phyloP scores from a whole-genome alignment of 2,888 invertebrate species.

The Phengaris alcon region DNA sequence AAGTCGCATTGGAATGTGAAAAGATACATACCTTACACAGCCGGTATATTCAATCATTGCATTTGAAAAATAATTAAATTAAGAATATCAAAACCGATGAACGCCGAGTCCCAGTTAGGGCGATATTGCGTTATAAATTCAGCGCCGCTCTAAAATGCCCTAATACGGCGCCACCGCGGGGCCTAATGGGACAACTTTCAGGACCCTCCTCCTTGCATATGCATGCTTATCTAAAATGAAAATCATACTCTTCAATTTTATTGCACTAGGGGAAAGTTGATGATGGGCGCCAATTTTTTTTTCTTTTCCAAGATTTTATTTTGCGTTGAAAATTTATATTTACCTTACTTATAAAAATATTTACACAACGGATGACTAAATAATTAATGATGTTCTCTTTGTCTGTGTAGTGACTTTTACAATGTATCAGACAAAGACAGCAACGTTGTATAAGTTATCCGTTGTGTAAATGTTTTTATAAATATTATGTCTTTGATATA shows the following conservation, averaged over 20 bases:
- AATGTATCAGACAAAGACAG: no score
- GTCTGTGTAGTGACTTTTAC: no score
- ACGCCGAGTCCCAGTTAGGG: background rate
- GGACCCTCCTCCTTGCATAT: conserved; percentile 29
- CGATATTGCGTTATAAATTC: conserved; percentile 57
- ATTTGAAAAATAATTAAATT: no score
- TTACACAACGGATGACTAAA: no score
- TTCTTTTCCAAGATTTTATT: background rate
- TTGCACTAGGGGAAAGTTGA: conserved; percentile 3
- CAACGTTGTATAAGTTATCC: no score
- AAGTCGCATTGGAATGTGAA: no score
- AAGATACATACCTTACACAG: no score
- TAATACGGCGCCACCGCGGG: conserved; percentile 55
- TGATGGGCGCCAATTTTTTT: background rate
- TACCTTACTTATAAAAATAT: background rate
- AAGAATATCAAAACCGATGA: background rate
- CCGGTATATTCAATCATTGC: no score
- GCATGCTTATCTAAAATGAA: conserved; percentile 19
- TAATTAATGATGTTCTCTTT: no score
- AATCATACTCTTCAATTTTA: conserved; percentile 2
- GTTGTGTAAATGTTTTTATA: no score
- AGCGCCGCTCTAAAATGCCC: conserved; percentile 59
- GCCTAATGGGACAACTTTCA: conserved; percentile 64
- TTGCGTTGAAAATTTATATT: background rate
- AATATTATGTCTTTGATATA: no score